phyloP scores from a whole-genome alignment of 1,140 invertebrate species.

The Drosophila sp. region DNA sequence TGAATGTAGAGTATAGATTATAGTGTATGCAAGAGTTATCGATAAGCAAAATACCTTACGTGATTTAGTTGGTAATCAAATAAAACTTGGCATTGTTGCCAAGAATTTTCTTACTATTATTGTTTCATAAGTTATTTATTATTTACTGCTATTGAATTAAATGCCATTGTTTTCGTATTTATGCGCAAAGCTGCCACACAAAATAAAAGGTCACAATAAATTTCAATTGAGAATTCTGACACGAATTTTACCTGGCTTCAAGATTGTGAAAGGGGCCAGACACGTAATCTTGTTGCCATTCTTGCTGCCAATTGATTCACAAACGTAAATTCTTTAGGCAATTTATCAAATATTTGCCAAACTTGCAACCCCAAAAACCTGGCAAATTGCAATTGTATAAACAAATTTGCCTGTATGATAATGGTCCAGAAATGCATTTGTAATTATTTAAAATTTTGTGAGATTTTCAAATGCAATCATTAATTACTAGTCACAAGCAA shows the following conservation, averaged over 20 bases:
- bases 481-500: constrained; percentile 60
- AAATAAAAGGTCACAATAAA: constrained; percentile 14
- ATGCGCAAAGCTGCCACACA: constrained; percentile 1
- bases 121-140: constrained; percentile 30
- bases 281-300: constrained; percentile 17
- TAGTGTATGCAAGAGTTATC: constrained; percentile 10
- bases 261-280: not conserved
- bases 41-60: constrained; percentile 11
- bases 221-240: constrained; percentile 1
- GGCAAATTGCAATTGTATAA: constrained; percentile 39
- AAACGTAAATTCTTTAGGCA: constrained; percentile 29
- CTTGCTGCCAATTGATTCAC: constrained; percentile 6
- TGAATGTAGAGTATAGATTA: constrained; percentile 1
- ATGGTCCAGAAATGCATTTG: constrained; percentile 30
- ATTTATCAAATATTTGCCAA: constrained; percentile 63
- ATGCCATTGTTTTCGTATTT: constrained; percentile 17
- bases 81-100: constrained; percentile 12
- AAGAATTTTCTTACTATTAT: constrained; percentile 19
- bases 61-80: constrained; percentile 26
- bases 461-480: constrained; percentile 22
- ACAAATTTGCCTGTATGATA: constrained; percentile 50
- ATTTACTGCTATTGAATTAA: constrained; percentile 24
- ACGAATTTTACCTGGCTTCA: not conserved
- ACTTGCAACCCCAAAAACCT: constrained; percentile 31
- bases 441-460: constrained; percentile 11